Evolutionary conservation across 2,113 vertebrate species (phyloP).

Genomic region (Macrotis lagotis): DNA sequence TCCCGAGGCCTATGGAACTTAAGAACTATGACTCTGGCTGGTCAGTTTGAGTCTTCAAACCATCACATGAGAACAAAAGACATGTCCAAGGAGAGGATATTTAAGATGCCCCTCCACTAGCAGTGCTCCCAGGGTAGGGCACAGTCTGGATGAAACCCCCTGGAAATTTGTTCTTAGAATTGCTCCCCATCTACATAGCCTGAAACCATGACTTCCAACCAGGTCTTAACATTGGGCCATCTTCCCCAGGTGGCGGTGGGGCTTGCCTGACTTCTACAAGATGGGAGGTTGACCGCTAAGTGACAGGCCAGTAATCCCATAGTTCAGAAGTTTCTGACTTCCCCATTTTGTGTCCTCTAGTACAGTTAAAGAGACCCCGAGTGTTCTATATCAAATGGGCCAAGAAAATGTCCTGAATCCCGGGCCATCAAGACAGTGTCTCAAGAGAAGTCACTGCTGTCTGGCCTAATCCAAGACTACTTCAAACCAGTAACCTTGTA

Average conservation of each 20-base stretch:
- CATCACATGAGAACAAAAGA: conserved; percentile 17
- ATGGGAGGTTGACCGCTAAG: not conserved
- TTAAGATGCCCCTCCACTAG: not conserved
- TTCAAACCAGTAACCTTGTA: not conserved
- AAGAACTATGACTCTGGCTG: not conserved
- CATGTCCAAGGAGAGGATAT: not conserved
- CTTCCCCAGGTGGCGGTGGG: not conserved
- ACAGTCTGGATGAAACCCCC: not conserved
- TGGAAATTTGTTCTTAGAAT: not conserved
- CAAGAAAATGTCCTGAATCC: not conserved
- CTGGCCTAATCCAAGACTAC: not conserved
- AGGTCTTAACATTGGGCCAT: not conserved
- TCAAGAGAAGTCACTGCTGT: not conserved
- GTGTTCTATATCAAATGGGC: not conserved
- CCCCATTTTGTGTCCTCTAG: not conserved
- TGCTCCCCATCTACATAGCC: not conserved
- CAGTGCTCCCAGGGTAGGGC: too few relatives aligned
- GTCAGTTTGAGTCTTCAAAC: not conserved
- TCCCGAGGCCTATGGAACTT: rapidly evolving
- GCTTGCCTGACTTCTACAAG: not conserved
- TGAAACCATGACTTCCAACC: not conserved
- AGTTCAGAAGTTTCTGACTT: not conserved
- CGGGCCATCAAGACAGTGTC: not conserved
- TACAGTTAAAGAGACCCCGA: not conserved
- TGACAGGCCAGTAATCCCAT: not conserved